Conservation (phyloP, 2,113 vertebrate species). For the Elgaria multicarinata region DNA sequence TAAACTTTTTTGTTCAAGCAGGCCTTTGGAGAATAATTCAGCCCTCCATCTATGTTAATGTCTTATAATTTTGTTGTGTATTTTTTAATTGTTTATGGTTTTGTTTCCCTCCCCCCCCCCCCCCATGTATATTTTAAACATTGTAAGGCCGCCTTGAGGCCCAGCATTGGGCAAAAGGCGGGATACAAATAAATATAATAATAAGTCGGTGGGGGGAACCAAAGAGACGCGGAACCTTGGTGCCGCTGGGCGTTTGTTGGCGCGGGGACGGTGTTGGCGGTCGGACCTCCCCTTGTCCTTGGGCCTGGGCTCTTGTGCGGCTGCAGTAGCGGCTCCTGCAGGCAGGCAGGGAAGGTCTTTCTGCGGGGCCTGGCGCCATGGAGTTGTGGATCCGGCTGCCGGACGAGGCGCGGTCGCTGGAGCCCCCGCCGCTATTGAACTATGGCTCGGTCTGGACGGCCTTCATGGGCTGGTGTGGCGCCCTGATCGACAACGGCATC, state of each 20-base stretch:
- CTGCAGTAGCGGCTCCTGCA: background rate
- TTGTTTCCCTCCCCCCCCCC: too few species aligned
- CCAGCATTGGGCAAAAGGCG: too few species aligned
- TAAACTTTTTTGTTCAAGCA: too few species aligned
- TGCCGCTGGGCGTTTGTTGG: background rate
- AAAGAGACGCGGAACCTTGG: background rate
- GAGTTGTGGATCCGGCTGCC: slow-evolving; percentile 62
- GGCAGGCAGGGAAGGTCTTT: too few species aligned
- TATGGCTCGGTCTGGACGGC: slow-evolving; percentile 75
- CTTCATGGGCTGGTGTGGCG: slow-evolving; percentile 67
- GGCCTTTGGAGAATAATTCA: too few species aligned
- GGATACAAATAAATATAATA: too few species aligned
- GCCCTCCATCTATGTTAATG: too few species aligned
- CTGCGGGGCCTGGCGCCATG: slow-evolving; percentile 72
- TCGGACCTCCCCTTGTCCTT: background rate
- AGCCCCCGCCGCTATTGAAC: slow-evolving; percentile 82
- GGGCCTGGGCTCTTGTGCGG: background rate
- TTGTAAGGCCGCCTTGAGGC: too few species aligned
- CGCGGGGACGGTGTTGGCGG: slow-evolving; percentile 29
- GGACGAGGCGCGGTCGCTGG: slow-evolving; percentile 77
- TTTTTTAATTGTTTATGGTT: too few species aligned
- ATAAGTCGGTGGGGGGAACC: too few species aligned
- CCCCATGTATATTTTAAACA: too few species aligned
- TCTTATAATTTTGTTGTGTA: too few species aligned
- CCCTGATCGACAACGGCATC: slow-evolving; percentile 77